Evolutionary conservation across 64 coral and sea anemone species (phyloP), one percentile per base, ranked within the genome.

Genomic region (Catalaphyllia jardinei): DNA sequence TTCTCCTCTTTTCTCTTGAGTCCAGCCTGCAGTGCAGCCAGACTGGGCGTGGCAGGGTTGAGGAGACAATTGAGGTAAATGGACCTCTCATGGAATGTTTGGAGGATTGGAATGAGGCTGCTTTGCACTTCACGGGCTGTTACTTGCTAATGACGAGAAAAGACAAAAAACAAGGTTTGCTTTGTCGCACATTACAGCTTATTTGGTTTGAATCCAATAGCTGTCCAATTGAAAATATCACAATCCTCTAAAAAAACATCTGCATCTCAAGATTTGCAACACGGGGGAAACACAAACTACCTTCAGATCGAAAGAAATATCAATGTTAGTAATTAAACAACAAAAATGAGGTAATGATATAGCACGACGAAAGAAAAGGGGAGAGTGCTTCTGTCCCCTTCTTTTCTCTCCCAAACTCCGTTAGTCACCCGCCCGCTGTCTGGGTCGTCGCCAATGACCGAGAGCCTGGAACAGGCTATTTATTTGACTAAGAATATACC

Each of bases 81-180:
- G 72, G 91, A 93, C 10, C 95, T 88, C 42, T 97, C 95, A 33
- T 97, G 95, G 74, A 97, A 97, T 22, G 95, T 86, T 67, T 97
- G 95, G 65, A 97, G 81, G 79, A 97, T 97, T 14, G 95, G 95
- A 49, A 97, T 91, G 19, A 97, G 69, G 76, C 95, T 97, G 29
- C 82, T 92, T 73, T 97, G 91, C 17, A 97, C 88, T 22, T 97
- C 88, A 59, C 91, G 95, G 10, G 95, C 95, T 31, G 95, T 97
- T 15, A 97, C 95, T 97, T 97, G 95, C 95, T 97, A 76, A 31
- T n/a, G 20, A 83, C n/a, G 69, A 71, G 1, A 17, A 31, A 27
- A 30, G 29, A 76, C 0, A 31, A 38, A 76, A 76, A 65, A 62
- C 33, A 35, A 35, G 33, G 14, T 24, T 22, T 5, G 6, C 18